phyloP scores from a whole-genome alignment of 2,797 vertebrate genomes.

The Melanogrammus aeglefinus region DNA sequence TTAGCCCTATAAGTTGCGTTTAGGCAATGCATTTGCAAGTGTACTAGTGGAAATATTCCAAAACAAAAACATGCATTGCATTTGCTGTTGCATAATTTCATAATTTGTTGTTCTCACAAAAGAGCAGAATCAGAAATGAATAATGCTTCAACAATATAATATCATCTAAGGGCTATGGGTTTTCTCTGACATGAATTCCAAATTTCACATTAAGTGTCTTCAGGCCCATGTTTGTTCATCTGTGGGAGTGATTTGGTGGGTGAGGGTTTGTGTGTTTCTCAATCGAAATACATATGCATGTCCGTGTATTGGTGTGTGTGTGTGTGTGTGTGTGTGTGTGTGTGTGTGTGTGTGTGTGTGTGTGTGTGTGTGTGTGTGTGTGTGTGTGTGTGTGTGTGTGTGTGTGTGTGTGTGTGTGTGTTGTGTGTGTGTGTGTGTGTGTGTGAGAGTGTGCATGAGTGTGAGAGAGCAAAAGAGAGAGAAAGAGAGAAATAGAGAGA shows the following conservation, averaged over 20 bases:
- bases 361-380: conserved; percentile 20
- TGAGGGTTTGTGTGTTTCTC: conserved; percentile 2
- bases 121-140: not conserved
- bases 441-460: conserved; percentile 8
- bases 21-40: not conserved
- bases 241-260: not conserved
- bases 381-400: conserved; percentile 13
- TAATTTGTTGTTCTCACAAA: conserved; percentile 1
- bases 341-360: conserved; percentile 1
- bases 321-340: conserved; percentile 3
- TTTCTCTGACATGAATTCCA: conserved; percentile 43
- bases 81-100: not conserved
- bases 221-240: not conserved
- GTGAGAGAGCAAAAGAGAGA: not conserved
- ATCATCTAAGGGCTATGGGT: conserved; percentile 18
- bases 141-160: not conserved
- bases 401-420: conserved; percentile 21
- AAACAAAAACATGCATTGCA: not conserved
- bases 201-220: conserved; percentile 23
- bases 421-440: conserved; percentile 12
- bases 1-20: not conserved
- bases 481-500: not conserved
- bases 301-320: not conserved
- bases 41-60: not conserved
- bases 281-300: not conserved